phyloP scores from a whole-genome alignment of 2,797 vertebrate genomes.

The Chelmon rostratus region DNA sequence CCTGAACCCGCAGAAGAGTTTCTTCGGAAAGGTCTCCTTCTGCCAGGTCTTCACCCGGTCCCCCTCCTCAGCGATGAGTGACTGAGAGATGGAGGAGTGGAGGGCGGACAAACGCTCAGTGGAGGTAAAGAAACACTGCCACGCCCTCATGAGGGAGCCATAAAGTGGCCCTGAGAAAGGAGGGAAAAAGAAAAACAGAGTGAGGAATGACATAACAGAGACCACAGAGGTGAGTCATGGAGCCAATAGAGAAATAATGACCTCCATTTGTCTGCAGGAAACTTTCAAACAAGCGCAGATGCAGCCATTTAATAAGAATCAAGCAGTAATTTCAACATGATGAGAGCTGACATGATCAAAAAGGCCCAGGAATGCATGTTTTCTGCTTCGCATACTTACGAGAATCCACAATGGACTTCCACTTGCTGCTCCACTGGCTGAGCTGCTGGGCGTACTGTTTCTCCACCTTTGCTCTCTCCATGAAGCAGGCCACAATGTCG shows the following conservation, averaged over 20 bases:
- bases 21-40: slow-evolving; percentile 87
- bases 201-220: slow-evolving; percentile 36
- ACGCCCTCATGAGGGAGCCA: slow-evolving; percentile 82
- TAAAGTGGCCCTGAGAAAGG: slow-evolving; percentile 80
- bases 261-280: slow-evolving; percentile 52
- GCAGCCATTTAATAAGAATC: slow-evolving; percentile 38
- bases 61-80: slow-evolving; percentile 77
- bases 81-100: slow-evolving; percentile 83
- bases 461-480: slow-evolving; percentile 89
- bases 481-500: slow-evolving; percentile 87
- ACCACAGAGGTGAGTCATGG: slow-evolving; percentile 54
- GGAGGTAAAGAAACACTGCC: slow-evolving; percentile 84
- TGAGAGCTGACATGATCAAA: slow-evolving; percentile 39
- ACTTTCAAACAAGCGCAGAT: slow-evolving; percentile 53
- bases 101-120: slow-evolving; percentile 81
- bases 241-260: slow-evolving; percentile 58
- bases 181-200: slow-evolving; percentile 20
- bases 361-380: slow-evolving; percentile 11
- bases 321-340: slow-evolving; percentile 36
- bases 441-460: slow-evolving; percentile 88
- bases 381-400: slow-evolving; percentile 76
- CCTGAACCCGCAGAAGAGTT: slow-evolving; percentile 83
- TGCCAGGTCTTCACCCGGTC: slow-evolving; percentile 81
- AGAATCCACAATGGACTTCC: slow-evolving; percentile 85
- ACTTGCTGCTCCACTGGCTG: slow-evolving; percentile 86